phyloP scores from a whole-genome alignment of 2,888 invertebrate genomes.

The Eumacrocentrus americanus region DNA sequence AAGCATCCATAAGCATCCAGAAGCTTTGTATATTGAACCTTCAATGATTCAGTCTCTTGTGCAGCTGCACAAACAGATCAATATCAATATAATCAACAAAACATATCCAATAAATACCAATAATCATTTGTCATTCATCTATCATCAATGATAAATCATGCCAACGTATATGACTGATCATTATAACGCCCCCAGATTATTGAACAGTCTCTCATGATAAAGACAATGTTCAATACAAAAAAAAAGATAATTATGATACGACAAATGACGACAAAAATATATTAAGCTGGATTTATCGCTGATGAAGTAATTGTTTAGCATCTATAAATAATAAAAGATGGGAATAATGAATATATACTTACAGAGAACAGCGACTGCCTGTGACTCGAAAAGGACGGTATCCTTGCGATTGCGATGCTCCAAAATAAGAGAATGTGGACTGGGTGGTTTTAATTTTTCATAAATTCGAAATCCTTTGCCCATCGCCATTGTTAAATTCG shows the following conservation, averaged over 20 bases:
- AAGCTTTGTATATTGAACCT: constrained; percentile 87
- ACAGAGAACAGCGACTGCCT: constrained; percentile 86
- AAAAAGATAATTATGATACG: neutral
- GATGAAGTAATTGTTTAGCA: too few species aligned
- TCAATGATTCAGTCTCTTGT: constrained; percentile 88
- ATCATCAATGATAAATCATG: neutral
- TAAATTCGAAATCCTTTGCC: constrained; percentile 90
- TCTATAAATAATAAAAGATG: neutral
- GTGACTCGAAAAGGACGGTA: constrained; percentile 89
- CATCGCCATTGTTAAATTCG: constrained; percentile 82
- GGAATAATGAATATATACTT: constrained; percentile 56
- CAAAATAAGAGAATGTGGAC: constrained; percentile 87
- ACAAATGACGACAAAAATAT: too few species aligned
- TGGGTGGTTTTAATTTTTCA: constrained; percentile 85
- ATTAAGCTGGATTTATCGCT: too few species aligned
- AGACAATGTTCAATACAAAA: neutral
- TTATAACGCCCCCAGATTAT: neutral
- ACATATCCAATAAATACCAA: neutral
- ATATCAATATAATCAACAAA: constrained; percentile 1
- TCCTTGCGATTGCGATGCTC: constrained; percentile 88
- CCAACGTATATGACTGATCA: neutral
- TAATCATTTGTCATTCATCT: neutral
- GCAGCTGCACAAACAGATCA: constrained; percentile 66
- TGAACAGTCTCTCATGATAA: too few species aligned
- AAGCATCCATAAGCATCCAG: constrained; percentile 95